Base-by-base conservation (phyloP, 2,888 invertebrate species). In the Paralinhomoeus sp. region DNA sequence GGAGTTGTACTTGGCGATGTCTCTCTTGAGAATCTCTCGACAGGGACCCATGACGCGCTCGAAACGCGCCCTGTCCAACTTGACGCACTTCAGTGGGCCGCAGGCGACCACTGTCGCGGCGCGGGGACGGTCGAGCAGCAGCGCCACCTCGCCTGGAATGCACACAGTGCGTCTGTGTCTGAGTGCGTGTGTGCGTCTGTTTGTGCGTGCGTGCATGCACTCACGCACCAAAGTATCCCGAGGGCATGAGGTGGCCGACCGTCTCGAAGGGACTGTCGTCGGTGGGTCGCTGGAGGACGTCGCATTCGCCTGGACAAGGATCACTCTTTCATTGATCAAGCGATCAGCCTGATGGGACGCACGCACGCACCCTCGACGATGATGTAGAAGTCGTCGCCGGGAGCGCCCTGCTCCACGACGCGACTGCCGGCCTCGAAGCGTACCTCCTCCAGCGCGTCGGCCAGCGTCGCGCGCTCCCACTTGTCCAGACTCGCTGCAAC, bases 371-470 rank as follows among this genome's bases (percentile, higher is more conserved):
- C 84, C 69, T 97, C 97, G 43, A 89, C 80, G 60, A 97, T 97
- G 51, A 97, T 97, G 66, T 89, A 97, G 69, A 97, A 99, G 66
- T 97, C 93, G 64, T 99, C 91, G 24, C 97, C 97, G 1, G 85
- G 84, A 64, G 93, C 91, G 27, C 57, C 93, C 67, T 99, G 97
- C 53, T 82, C 75, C 17, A 99, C 93, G 62, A 97, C 89, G 50
- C 81, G 84, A 62, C 89, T 84, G 23, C 82, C 80, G 62, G 89
- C 84, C 52, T 81, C 83, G 62, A 77, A 89, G 45, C 80, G 77
- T 47, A 84, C 85, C 1, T 87, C 80, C 67, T 97, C 93, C 61
- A 97, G 68, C 22, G 93, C 84, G 66, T 97, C 97, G 13, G 97
- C 93, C 27, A 97, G 87, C 1, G 93, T 93, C 50, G 93, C 71